Evolutionary conservation across 2,797 vertebrate genomes (phyloP).

Genomic region (Anisognathus igniventris): DNA sequence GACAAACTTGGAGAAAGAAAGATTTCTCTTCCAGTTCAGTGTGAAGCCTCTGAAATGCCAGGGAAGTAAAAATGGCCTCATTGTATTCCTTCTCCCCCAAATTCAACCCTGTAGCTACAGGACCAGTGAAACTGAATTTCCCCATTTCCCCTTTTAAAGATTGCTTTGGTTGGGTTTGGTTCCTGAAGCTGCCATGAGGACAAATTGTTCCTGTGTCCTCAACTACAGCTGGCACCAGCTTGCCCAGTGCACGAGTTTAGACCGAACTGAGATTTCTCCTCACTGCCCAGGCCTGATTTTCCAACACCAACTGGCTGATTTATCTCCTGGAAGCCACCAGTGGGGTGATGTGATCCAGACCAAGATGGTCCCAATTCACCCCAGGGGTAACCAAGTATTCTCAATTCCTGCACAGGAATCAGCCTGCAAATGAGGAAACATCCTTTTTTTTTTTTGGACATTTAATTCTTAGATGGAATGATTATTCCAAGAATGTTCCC

Average conservation of each 20-base stretch:
- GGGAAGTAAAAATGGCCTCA: not conserved
- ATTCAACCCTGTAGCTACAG: not conserved
- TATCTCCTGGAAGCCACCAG: not conserved
- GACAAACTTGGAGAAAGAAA: not conserved
- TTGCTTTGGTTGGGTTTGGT: not conserved
- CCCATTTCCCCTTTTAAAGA: not conserved
- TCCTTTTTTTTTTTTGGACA: not conserved
- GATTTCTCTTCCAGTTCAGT: not conserved
- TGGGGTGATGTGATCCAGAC: not conserved
- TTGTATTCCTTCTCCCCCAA: not conserved
- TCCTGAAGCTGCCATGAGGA: not conserved
- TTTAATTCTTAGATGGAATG: not conserved
- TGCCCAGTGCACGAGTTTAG: accelerated
- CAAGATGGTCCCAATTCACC: not conserved
- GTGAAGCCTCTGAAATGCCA: not conserved
- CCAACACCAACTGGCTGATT: not conserved
- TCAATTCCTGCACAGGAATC: not conserved
- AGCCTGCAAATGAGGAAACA: not conserved
- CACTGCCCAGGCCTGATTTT: not conserved
- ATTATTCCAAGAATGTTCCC: not conserved
- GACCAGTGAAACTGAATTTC: not conserved
- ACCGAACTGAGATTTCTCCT: not conserved
- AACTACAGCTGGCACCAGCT: not conserved
- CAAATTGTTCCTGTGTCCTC: not conserved
- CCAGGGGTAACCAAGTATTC: not conserved